Base-by-base conservation (phyloP, 2,797 vertebrate genomes). In the Danio albolineatus region DNA sequence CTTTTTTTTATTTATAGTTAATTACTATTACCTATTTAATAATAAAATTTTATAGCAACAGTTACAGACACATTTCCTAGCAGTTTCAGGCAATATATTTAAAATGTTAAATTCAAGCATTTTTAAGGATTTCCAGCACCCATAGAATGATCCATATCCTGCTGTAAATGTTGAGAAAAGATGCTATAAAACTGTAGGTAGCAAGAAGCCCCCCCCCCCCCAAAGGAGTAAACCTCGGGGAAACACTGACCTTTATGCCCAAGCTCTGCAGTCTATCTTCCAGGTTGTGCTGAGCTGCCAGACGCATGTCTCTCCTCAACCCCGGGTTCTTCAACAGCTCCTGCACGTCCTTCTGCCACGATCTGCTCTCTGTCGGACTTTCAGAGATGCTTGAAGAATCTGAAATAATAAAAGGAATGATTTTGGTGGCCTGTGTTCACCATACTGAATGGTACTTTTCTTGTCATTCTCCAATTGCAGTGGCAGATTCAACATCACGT, bases 371-470 rank as follows among this genome's bases (percentile, higher is more conserved):
- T 0, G 62, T 7, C 74, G 48, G 89, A 80, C 60, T 87, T 79
- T 93, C 92, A 4, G 91, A 91, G 62, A 88, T n/a, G 83, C 91
- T 92, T 82, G 89, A 90, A 0, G 88, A 91, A 57, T 94, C 94
- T 94, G 85, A 0, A 43, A 21, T 73, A 2, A 76, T 4, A 78
- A 70, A 82, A 57, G 2, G n/a, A 7, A 83, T 16, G 17, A 57
- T 54, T 7, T 41, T 60, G 39, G 28, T 9, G 19, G 41, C 10
- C 36, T 13, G 19, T 7, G 13, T 6, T 38, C 14, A 13, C 0
- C 49, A 41, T 41, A 16, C 6, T 19, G 1, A 38, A 39, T 12
- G 43, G 16, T 44, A n/a, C 8, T 41, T 49, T 38, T 49, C 65
- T 28, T n/a, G 16, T 36, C n/a, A 49, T 59, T 77, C 53, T 48